Conservation (phyloP, 2,797 vertebrate species). For the Syndactyla subalaris region DNA sequence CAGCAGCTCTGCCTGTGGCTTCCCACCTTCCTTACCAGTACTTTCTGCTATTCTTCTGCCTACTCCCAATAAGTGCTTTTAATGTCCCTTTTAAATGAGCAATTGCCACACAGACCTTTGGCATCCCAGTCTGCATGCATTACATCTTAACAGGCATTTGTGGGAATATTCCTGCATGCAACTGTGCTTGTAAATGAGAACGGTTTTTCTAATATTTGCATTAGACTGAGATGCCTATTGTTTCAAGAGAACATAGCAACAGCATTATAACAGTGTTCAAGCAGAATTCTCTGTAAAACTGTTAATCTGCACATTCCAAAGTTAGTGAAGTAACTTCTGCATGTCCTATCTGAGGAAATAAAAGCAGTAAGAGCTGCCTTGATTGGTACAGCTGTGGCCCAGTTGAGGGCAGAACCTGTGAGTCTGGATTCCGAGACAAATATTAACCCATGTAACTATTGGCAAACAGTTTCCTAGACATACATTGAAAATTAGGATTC, state of each 20-base stretch:
- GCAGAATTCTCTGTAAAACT: not conserved
- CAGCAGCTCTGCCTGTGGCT: not conserved
- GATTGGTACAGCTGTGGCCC: not conserved
- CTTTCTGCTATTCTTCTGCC: not conserved
- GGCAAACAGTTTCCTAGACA: not conserved
- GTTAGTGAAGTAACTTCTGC: not conserved
- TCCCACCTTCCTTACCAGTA: not conserved
- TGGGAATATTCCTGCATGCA: constrained; percentile 7
- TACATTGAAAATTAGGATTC: not conserved
- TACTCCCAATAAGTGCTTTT: not conserved
- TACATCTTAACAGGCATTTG: not conserved
- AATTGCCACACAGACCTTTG: not conserved
- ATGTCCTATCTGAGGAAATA: not conserved
- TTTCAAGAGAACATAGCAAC: not conserved
- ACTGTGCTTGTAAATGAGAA: constrained; percentile 29
- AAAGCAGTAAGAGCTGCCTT: not conserved
- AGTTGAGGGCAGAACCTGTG: not conserved
- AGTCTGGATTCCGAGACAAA: not conserved
- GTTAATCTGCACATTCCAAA: not conserved
- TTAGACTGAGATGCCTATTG: constrained; percentile 2
- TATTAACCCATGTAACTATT: not conserved
- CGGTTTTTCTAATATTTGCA: constrained; percentile 43
- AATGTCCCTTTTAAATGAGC: not conserved
- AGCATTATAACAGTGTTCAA: not conserved
- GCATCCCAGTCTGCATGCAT: not conserved